Evolutionary conservation across 2,797 vertebrate species (phyloP), one percentile per base, ranked within the genome.

Genomic region (Falco cherrug): DNA sequence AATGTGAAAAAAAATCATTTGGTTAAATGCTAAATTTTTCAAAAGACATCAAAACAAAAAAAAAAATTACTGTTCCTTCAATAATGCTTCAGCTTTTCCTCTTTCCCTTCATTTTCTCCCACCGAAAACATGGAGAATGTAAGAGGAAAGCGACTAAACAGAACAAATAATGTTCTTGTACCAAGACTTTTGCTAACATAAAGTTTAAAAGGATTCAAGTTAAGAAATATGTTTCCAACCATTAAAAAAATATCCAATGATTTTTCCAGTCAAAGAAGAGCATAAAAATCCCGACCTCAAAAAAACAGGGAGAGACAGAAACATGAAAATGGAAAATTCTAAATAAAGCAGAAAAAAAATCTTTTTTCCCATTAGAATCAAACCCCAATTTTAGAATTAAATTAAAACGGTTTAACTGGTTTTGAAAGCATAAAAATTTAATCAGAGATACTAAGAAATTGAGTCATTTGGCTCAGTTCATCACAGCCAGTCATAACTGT

Each of bases 371-470:
- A 9, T 87, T 16, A 80, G 53, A 85, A 80, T 85, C 3, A 87
- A 57, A 63, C 2, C 4, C 33, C 35, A 13, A 6, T n/a, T 93
- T 80, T 77, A 91, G 28, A 90, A 88, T 69, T 39, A 68, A 81
- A 89, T 71, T 5, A 84, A 73, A 92, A 88, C 25, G 56, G 21
- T 73, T 85, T 59, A 78, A 78, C 50, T 85, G 47, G 13, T 93
- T 96, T 93, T 93, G 64, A 89, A 94, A 95, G 11, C 54, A 88
- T 33, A 92, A 69, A 26, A 83, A 67, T 74, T 95, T 60, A 94
- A 89, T 78, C 64, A 80, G 56, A 87, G 41, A 61, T 91, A 35
- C 24, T 80, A 90, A 87, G 37, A 95, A 87, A 92, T 9, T 79
- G 78, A 96, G 71, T 95, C 75, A 80, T 82, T 92, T 94, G 80